phyloP scores from a whole-genome alignment of 2,113 vertebrate species.

The Noturus placidus region DNA sequence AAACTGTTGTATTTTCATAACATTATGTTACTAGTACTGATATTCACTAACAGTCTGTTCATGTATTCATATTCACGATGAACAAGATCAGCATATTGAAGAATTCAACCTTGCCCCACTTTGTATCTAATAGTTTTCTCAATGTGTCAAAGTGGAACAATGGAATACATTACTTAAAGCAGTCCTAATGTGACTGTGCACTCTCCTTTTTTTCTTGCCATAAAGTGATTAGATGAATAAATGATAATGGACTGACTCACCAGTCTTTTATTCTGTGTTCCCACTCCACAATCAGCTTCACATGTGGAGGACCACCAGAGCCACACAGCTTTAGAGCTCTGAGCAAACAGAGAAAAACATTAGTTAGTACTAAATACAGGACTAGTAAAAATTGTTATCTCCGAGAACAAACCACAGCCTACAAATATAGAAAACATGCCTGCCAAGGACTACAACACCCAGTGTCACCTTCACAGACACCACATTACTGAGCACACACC shows the following conservation, averaged over 20 bases:
- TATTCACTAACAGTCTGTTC: neutral
- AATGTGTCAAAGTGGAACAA: neutral
- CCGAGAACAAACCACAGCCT: neutral
- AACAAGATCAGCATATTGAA: neutral
- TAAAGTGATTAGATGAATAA: neutral
- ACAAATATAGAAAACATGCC: neutral
- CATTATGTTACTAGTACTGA: neutral
- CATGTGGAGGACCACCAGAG: constrained; percentile 83
- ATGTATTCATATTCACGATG: neutral
- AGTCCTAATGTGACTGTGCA: neutral
- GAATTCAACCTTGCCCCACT: neutral
- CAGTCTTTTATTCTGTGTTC: constrained; percentile 82
- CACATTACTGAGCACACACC: neutral
- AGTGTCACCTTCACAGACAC: neutral
- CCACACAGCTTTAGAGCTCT: constrained; percentile 84
- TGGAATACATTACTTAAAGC: neutral
- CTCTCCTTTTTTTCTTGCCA: neutral
- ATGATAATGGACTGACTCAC: constrained; percentile 68
- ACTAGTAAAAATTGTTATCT: neutral
- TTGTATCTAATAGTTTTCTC: neutral
- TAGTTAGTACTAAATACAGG: neutral
- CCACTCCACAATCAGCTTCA: constrained; percentile 90
- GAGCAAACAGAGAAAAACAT: neutral
- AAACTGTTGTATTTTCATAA: neutral
- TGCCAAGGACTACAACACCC: neutral